These are phyloP conservation scores for Leptopterna dolabrata DNA, from an alignment of 2,888 invertebrate species.

Conservation along the genomic window DNA sequence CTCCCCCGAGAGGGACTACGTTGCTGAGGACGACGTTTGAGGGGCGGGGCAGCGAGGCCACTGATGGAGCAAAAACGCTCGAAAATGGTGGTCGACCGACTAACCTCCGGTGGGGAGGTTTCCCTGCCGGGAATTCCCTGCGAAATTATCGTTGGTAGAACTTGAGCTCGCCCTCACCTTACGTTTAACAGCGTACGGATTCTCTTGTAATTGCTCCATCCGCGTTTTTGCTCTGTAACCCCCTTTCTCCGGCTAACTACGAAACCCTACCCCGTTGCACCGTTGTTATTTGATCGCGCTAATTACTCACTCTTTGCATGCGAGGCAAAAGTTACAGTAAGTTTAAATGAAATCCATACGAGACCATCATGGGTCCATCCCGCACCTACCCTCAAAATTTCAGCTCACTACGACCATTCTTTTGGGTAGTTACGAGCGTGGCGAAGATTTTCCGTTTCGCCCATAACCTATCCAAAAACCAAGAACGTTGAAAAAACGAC, in stretches of 20 bases:
- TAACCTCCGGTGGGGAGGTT: background rate
- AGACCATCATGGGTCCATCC: no score
- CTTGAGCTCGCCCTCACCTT: background rate
- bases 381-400: no score
- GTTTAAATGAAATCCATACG: no score
- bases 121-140: background rate
- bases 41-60: background rate
- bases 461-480: no score
- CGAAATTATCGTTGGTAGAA: background rate
- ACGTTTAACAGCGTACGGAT: background rate
- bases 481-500: no score
- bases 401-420: no score
- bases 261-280: background rate
- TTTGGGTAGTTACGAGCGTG: no score
- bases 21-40: no score
- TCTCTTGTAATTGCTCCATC: background rate
- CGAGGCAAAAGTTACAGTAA: no score
- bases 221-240: background rate
- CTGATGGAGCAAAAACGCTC: constrained; percentile 21
- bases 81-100: constrained; percentile 1
- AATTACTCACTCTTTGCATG: background rate
- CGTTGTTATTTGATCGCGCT: background rate
- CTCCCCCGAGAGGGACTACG: background rate
- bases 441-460: no score
- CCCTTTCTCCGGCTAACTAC: background rate